A percentile compares a stretch with the other conserved stretches of the same genome.
These are phyloP conservation scores for Leucoraja ocellata DNA, from an alignment of 2,797 vertebrate species.

Conservation along the genomic window DNA sequence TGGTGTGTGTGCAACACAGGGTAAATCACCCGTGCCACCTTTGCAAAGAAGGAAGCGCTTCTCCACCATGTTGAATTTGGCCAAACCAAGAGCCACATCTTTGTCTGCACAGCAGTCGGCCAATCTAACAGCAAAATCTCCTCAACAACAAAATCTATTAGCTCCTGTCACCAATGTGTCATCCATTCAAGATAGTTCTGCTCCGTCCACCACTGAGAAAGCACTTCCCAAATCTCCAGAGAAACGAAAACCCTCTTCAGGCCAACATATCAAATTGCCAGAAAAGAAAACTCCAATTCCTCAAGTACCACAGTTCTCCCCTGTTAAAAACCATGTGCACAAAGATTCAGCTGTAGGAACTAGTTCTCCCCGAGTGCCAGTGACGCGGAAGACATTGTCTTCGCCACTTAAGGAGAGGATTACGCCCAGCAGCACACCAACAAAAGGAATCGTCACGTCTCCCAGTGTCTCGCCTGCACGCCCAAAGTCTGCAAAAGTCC, in stretches of 20 bases:
- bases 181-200: constrained; percentile 46
- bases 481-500: constrained; percentile 38
- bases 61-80: constrained; percentile 61
- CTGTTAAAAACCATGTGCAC: constrained; percentile 47
- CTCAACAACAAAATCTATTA: constrained; percentile 48
- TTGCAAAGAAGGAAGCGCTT: constrained; percentile 79
- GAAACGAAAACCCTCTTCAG: constrained; percentile 46
- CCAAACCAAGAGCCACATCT: constrained; percentile 66
- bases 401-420: constrained; percentile 56
- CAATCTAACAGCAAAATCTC: constrained; percentile 49
- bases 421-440: constrained; percentile 47
- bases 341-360: constrained; percentile 44
- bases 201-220: constrained; percentile 42
- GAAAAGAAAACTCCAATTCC: constrained; percentile 56
- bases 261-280: constrained; percentile 48
- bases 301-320: constrained; percentile 56
- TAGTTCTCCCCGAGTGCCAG: constrained; percentile 43
- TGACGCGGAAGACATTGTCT: constrained; percentile 45
- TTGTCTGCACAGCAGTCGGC: constrained; percentile 50
- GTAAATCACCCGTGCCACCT: constrained; percentile 50
- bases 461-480: constrained; percentile 40
- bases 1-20: constrained; percentile 48
- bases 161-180: constrained; percentile 39
- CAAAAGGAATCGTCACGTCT: constrained; percentile 47
- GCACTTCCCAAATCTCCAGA: constrained; percentile 50